Percentiles rank a stretch among this genome's conserved stretches.
These are phyloP conservation scores for Sciurus vulgaris DNA, from an alignment of 2,797 vertebrate genomes.

Conservation along the genomic window DNA sequence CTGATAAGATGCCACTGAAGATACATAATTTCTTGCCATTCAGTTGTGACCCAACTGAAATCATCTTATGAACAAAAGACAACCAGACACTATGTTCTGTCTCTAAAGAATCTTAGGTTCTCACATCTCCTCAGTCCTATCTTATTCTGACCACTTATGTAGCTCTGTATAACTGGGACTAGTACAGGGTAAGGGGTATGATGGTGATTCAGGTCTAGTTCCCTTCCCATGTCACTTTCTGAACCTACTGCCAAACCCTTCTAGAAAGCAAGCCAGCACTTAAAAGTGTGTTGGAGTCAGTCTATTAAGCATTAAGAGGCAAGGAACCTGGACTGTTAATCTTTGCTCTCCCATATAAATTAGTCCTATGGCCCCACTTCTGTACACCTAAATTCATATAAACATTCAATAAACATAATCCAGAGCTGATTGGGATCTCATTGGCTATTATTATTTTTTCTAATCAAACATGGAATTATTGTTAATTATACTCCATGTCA, in stretches of 20 bases:
- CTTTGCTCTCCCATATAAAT: neutral
- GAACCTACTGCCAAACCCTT: neutral
- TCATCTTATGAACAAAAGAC: neutral
- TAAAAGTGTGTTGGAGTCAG: neutral
- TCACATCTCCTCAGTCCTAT: neutral
- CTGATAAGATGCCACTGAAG: neutral
- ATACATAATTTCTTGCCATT: slow-evolving; percentile 9
- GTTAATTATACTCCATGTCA: neutral
- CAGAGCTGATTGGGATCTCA: neutral
- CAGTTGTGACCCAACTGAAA: neutral
- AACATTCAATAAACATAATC: neutral
- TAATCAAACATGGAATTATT: neutral
- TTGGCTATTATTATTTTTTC: neutral
- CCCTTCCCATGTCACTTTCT: neutral
- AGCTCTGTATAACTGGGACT: neutral
- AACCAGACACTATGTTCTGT: neutral
- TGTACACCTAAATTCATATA: neutral
- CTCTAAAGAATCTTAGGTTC: neutral
- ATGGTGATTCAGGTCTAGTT: neutral
- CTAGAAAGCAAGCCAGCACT: neutral
- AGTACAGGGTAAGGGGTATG: neutral
- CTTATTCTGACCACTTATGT: neutral
- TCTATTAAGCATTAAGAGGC: neutral
- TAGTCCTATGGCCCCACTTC: neutral
- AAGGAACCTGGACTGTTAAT: neutral